Evolutionary conservation across 1,140 invertebrate genomes (phyloP).

Genomic region (Harlomillsia oculata): DNA sequence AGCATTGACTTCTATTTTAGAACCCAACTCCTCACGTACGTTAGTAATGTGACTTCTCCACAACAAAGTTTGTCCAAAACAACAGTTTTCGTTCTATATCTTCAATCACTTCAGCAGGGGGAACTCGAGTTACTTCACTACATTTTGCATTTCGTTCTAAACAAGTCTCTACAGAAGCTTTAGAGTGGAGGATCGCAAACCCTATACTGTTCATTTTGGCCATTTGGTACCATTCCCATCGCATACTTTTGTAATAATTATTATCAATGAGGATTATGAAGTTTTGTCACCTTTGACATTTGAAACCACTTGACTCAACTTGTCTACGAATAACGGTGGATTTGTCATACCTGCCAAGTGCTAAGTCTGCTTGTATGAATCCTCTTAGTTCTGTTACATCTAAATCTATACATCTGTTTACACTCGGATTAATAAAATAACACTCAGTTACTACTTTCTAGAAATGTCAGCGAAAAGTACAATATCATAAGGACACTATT

Average conservation of each 20-base stretch:
- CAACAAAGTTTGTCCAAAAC: slow-evolving; percentile 15
- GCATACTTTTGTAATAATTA: slow-evolving; percentile 50
- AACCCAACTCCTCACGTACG: slow-evolving; percentile 21
- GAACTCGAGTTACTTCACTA: slow-evolving; percentile 7
- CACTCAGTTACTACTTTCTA: background rate
- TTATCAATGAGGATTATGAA: slow-evolving; percentile 47
- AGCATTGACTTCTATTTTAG: slow-evolving; percentile 22
- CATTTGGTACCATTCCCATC: slow-evolving; percentile 46
- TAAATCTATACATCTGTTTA: background rate
- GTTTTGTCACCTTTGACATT: background rate
- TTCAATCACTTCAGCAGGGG: slow-evolving; percentile 19
- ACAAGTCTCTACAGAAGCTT: slow-evolving; percentile 4
- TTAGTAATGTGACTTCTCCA: slow-evolving; percentile 15
- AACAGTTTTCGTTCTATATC: slow-evolving; percentile 22
- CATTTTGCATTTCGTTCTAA: slow-evolving; percentile 18
- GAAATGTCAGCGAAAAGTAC: no score
- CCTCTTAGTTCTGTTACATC: no score
- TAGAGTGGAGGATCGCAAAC: slow-evolving; percentile 38
- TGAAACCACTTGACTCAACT: no score
- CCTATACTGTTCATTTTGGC: slow-evolving; percentile 40
- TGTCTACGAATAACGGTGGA: no score
- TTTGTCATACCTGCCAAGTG: no score
- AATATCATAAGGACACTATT: no score
- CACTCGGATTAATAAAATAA: background rate
- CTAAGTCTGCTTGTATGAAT: no score